Conservation (phyloP, 2,797 vertebrate species). For the Enteromius thamalakanensis region DNA sequence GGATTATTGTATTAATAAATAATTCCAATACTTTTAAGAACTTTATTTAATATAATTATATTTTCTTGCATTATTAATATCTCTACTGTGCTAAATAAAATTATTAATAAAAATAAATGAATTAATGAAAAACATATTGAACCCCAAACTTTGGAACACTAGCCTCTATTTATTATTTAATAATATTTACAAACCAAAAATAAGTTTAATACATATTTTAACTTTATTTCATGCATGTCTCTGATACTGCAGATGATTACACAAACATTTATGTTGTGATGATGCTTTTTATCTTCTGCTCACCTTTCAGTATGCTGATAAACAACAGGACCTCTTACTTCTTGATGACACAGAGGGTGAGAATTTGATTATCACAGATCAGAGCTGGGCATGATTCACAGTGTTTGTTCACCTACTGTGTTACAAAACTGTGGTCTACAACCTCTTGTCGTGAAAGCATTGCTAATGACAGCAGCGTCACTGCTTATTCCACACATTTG, state of each 20-base stretch:
- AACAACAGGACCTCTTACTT: neutral
- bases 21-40: neutral
- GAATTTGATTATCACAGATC: constrained; percentile 14
- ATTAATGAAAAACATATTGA: too few relatives aligned
- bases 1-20: neutral
- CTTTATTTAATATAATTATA: neutral
- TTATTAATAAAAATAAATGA: neutral
- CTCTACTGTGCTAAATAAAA: neutral
- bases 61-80: neutral
- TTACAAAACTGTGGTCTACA: constrained; percentile 18
- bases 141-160: neutral
- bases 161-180: too few relatives aligned
- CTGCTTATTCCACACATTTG: constrained; percentile 16
- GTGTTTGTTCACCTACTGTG: constrained; percentile 10
- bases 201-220: neutral
- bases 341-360: neutral
- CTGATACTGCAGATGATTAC: neutral
- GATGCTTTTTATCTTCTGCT: neutral
- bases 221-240: too few relatives aligned
- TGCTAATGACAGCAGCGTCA: neutral
- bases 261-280: neutral
- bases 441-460: neutral
- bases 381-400: neutral
- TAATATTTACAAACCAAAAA: neutral
- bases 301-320: neutral